Percentiles rank a stretch among this genome's conserved stretches.
These are phyloP conservation scores for Papilio polyxenes DNA, from an alignment of 1,140 invertebrate genomes.

Conservation along the genomic window DNA sequence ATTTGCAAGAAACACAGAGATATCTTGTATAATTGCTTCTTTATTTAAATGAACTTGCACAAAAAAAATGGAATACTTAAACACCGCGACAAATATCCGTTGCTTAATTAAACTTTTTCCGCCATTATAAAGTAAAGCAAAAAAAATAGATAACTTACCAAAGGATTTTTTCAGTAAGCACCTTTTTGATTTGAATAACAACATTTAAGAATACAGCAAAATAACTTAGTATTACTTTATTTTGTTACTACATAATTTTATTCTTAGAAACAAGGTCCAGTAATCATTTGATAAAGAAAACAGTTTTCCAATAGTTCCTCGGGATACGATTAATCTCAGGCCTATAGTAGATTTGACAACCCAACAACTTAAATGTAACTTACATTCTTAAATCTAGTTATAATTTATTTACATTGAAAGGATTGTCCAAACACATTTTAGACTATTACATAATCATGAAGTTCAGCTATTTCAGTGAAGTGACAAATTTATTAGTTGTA, in stretches of 20 bases:
- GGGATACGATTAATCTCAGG: too few relatives aligned
- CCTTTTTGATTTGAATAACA: too few relatives aligned
- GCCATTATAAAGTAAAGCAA: neutral
- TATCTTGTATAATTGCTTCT: conserved; percentile 4
- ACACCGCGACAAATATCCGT: neutral
- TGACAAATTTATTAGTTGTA: neutral
- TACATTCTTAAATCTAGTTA: neutral
- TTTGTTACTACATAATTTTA: neutral
- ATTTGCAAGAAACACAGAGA: conserved; percentile 1
- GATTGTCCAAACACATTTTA: neutral
- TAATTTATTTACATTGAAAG: neutral
- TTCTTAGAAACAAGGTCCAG: neutral
- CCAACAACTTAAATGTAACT: neutral
- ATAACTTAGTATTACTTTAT: too few relatives aligned
- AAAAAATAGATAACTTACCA: too few relatives aligned
- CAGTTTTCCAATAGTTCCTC: too few relatives aligned
- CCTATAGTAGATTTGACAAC: too few relatives aligned
- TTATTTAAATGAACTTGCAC: neutral
- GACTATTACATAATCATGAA: neutral
- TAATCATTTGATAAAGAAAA: neutral
- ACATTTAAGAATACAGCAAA: too few relatives aligned
- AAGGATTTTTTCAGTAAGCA: too few relatives aligned
- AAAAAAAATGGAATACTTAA: neutral
- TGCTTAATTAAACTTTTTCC: neutral
- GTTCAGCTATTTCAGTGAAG: neutral